Percentiles rank a stretch among this genome's conserved stretches.
phyloP scores from a whole-genome alignment of 2,113 vertebrate genomes.

The Cnemophilus loriae region DNA sequence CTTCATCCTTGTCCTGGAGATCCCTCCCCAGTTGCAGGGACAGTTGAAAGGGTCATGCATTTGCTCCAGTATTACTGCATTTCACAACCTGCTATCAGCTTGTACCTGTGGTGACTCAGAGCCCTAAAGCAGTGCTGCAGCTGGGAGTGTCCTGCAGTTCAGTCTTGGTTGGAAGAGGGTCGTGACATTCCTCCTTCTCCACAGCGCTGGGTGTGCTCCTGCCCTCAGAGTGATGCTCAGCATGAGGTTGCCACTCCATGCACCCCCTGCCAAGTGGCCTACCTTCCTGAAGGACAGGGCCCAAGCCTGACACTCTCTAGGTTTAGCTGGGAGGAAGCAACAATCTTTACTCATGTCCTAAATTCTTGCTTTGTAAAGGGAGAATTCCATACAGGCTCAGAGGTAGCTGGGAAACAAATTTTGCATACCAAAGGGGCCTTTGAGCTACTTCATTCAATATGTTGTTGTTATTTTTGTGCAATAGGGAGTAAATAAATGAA shows the following conservation, averaged over 20 bases:
- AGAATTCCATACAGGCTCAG: neutral
- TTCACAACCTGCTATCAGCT: slow-evolving; percentile 11
- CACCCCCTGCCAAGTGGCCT: neutral
- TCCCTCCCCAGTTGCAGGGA: neutral
- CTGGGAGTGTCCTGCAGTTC: neutral
- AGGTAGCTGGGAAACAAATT: neutral
- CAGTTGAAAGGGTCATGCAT: neutral
- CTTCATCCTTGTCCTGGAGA: neutral
- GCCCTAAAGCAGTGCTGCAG: neutral
- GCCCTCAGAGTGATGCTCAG: neutral
- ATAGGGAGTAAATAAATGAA: neutral
- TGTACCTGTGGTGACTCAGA: slow-evolving; percentile 7
- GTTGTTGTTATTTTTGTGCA: neutral
- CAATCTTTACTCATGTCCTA: neutral
- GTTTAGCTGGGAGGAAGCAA: neutral
- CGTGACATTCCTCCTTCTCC: neutral
- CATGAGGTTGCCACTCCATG: neutral
- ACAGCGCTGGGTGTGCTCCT: neutral
- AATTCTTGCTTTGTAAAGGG: slow-evolving; percentile 12
- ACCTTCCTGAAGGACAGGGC: neutral
- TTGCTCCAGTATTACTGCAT: neutral
- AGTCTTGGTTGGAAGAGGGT: neutral
- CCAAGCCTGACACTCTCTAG: neutral
- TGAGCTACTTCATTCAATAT: neutral
- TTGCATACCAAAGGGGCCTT: neutral